These are phyloP conservation scores for Siphamia tubifer DNA, from an alignment of 2,113 vertebrate species.

Conservation along the genomic window DNA sequence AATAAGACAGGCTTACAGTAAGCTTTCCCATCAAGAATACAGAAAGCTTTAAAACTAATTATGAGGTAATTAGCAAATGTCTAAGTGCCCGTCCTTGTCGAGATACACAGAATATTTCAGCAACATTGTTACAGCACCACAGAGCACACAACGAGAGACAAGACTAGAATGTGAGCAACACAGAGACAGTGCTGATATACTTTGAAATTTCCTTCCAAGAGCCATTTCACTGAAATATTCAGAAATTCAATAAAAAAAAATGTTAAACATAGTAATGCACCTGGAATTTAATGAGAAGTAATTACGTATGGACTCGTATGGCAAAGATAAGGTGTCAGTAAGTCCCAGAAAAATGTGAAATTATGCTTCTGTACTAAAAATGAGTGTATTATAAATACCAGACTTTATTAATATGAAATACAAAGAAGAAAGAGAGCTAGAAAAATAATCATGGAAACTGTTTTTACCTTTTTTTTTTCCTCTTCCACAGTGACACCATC, in stretches of 20 bases:
- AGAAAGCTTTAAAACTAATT: conserved; percentile 27
- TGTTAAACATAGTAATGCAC: conserved; percentile 14
- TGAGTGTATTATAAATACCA: neutral
- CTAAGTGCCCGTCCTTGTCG: neutral
- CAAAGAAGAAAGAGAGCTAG: neutral
- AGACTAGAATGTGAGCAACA: neutral
- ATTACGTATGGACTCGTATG: conserved; percentile 8
- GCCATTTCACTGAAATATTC: conserved; percentile 33
- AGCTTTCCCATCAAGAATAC: neutral
- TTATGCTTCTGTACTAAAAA: neutral
- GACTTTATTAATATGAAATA: neutral
- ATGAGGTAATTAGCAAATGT: conserved; percentile 44
- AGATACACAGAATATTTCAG: conserved; percentile 21
- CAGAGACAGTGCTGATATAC: neutral
- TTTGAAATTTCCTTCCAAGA: conserved; percentile 48
- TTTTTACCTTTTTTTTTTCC: neutral
- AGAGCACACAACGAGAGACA: neutral
- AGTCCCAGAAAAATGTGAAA: neutral
- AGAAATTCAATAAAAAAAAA: conserved; percentile 49
- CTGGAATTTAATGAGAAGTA: conserved; percentile 33
- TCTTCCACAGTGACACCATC: conserved; percentile 13
- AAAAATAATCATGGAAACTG: neutral
- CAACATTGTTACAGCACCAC: neutral
- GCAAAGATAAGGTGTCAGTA: conserved; percentile 8
- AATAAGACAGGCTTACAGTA: neutral